These are phyloP conservation scores for Plusia festucae DNA, from an alignment of 2,888 invertebrate species.

Conservation along the genomic window DNA sequence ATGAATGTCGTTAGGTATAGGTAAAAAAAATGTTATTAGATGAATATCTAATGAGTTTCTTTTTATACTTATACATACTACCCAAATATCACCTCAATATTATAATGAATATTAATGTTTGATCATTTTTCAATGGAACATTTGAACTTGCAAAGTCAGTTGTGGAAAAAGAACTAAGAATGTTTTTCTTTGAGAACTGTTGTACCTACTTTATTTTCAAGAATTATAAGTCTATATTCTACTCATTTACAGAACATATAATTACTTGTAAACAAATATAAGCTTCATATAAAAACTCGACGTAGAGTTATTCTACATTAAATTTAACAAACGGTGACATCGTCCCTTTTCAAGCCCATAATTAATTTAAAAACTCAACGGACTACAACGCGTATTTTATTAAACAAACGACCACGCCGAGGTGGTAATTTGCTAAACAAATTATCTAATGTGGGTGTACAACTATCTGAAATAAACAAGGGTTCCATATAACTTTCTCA, in stretches of 20 bases:
- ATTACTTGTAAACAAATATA: background rate
- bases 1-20: too few species aligned
- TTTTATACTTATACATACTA: too few species aligned
- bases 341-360: slow-evolving; percentile 40
- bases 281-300: slow-evolving; percentile 14
- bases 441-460: slow-evolving; percentile 57
- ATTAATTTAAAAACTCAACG: slow-evolving; percentile 53
- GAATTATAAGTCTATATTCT: background rate
- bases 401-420: slow-evolving; percentile 36
- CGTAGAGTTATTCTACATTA: slow-evolving; percentile 20
- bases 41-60: too few species aligned
- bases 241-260: background rate
- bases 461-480: slow-evolving; percentile 68
- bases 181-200: too few species aligned
- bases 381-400: slow-evolving; percentile 51
- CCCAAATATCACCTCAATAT: too few species aligned
- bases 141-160: too few species aligned
- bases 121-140: too few species aligned
- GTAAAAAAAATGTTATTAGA: too few species aligned
- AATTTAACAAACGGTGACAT: slow-evolving; percentile 45
- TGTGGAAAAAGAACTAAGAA: too few species aligned
- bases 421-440: slow-evolving; percentile 63
- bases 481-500: slow-evolving; percentile 71
- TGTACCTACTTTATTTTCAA: too few species aligned
- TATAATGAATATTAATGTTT: too few species aligned